A percentile compares a stretch with the other conserved stretches of the same genome.
Conservation (phyloP, 1,140 invertebrate species). For the Hylaeus volcanicus region DNA sequence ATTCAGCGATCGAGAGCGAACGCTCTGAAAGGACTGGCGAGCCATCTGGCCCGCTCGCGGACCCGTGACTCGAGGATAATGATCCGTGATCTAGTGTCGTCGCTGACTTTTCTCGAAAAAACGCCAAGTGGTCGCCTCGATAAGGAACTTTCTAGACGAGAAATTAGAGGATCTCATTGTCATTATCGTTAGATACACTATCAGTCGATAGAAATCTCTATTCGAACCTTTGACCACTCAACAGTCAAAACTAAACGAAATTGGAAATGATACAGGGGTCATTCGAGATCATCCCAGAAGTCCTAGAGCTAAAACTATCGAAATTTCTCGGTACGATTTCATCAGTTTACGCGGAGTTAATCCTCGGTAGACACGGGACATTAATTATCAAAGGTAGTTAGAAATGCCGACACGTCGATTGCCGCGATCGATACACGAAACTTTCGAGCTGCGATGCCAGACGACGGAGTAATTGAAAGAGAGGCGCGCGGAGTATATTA, state of each 20-base stretch:
- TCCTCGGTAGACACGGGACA: slow-evolving; percentile 13
- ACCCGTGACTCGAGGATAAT: neutral
- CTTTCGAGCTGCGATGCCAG: slow-evolving; percentile 6
- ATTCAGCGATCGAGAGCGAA: slow-evolving; percentile 51
- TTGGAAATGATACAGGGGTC: no score
- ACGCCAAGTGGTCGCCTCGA: no score
- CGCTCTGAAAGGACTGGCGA: slow-evolving; percentile 26
- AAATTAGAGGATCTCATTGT: no score
- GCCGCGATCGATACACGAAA: slow-evolving; percentile 22
- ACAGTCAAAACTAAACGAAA: no score
- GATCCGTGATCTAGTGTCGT: neutral
- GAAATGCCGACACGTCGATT: slow-evolving; percentile 1
- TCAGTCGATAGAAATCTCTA: no score
- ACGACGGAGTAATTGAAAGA: slow-evolving; percentile 33
- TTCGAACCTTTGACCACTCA: no score
- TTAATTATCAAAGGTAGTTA: slow-evolving; percentile 38
- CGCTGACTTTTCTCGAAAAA: no score
- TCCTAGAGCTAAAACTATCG: no score
- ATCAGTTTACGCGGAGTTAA: slow-evolving; percentile 8
- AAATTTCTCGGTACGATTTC: neutral
- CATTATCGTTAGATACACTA: no score
- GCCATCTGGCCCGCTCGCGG: neutral
- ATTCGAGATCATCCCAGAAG: no score
- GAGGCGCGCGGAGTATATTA: slow-evolving; percentile 34
- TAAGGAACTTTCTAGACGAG: no score